These are phyloP conservation scores for Psammodynastes pulverulentus DNA, from an alignment of 2,113 vertebrate genomes.

Conservation along the genomic window DNA sequence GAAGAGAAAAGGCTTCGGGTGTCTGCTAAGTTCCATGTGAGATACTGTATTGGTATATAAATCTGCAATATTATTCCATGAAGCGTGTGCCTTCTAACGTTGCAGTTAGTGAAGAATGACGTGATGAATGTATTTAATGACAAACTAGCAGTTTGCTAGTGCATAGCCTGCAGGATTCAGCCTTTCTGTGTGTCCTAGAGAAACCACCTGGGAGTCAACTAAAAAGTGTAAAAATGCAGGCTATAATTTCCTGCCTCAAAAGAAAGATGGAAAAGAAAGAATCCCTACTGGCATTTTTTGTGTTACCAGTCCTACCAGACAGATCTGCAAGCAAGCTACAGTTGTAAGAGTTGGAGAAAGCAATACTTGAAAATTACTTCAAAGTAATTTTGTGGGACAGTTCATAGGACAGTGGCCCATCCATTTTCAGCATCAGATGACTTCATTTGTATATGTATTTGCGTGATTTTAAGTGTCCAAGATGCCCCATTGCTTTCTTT, in stretches of 20 bases:
- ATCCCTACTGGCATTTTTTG: not conserved
- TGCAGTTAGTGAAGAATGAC: slow-evolving; percentile 15
- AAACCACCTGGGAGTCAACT: slow-evolving; percentile 27
- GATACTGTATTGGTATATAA: slow-evolving; percentile 36
- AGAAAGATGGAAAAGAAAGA: slow-evolving; percentile 12
- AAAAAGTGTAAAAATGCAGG: slow-evolving; percentile 15
- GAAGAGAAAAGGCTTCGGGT: slow-evolving; percentile 30
- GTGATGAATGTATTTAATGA: slow-evolving; percentile 48
- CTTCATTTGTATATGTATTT: not conserved
- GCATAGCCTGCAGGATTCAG: slow-evolving; percentile 31
- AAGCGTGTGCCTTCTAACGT: slow-evolving; percentile 44
- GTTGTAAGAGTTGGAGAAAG: not conserved
- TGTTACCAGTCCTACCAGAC: not conserved
- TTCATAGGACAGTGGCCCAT: not conserved
- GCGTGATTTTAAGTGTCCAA: not conserved
- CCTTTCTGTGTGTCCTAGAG: slow-evolving; percentile 34
- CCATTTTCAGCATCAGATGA: not conserved
- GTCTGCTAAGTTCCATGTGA: slow-evolving; percentile 25
- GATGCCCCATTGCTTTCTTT: slow-evolving; percentile 18
- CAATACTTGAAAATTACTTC: not conserved
- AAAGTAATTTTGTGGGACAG: not conserved
- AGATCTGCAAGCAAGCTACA: slow-evolving; percentile 5
- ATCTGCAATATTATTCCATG: slow-evolving; percentile 36
- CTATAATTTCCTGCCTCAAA: slow-evolving; percentile 15
- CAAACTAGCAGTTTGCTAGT: slow-evolving; percentile 31